Evolutionary conservation across 1,140 invertebrate genomes (phyloP).

Genomic region (Lycorma delicatula): DNA sequence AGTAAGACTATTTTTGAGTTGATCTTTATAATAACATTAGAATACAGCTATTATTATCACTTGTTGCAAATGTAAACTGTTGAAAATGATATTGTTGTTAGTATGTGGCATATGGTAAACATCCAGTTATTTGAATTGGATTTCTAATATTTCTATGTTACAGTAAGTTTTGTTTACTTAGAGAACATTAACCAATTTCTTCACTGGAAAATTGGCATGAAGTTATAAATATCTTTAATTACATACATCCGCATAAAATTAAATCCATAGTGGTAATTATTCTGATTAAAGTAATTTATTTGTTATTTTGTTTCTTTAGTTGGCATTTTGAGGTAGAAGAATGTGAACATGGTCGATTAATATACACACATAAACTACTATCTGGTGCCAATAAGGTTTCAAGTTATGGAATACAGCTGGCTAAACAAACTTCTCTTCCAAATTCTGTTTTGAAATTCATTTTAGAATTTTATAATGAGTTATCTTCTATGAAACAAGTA

Average conservation of each 20-base stretch:
- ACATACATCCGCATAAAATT: background rate
- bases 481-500: too few relatives aligned
- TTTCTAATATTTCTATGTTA: background rate
- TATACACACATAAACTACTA: conserved; percentile 41
- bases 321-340: conserved; percentile 38
- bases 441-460: conserved; percentile 17
- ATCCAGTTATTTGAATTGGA: too few relatives aligned
- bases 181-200: background rate
- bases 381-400: conserved; percentile 35
- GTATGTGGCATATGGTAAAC: too few relatives aligned
- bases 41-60: too few relatives aligned
- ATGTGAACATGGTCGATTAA: conserved; percentile 26
- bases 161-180: background rate
- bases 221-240: background rate
- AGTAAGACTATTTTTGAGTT: too few relatives aligned
- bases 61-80: too few relatives aligned
- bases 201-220: background rate
- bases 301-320: conserved; percentile 29
- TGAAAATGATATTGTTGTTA: too few relatives aligned
- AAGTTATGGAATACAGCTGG: conserved; percentile 43
- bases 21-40: too few relatives aligned
- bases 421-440: conserved; percentile 30
- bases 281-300: conserved; percentile 22
- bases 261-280: conserved; percentile 23
- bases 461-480: too few relatives aligned